Conservation (phyloP, 2,888 invertebrate species). For the Standfussiana lucernea region DNA sequence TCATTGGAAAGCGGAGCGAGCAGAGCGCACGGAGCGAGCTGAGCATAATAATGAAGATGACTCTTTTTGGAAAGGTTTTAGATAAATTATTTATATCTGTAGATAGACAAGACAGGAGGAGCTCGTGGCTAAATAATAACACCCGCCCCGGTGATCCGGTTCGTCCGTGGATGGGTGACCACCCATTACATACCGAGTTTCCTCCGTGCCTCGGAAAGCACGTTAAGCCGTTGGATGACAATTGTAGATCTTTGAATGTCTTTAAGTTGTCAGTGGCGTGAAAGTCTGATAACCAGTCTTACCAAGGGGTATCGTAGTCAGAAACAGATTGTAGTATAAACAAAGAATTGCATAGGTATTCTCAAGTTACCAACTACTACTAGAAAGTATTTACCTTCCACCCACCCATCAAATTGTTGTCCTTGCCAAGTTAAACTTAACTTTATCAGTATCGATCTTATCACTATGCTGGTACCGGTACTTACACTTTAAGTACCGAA, state of each 20-base stretch:
- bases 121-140: no score
- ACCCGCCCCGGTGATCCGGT: neutral
- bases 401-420: slow-evolving; percentile 13
- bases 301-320: no score
- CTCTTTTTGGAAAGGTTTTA: slow-evolving; percentile 3
- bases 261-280: no score
- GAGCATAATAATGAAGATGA: slow-evolving; percentile 53
- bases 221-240: no score
- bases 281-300: no score
- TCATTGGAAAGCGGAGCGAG: slow-evolving; percentile 22
- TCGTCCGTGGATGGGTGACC: no score
- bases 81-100: neutral
- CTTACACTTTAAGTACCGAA: slow-evolving; percentile 40
- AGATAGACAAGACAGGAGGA: neutral
- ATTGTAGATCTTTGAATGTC: no score
- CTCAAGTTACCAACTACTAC: no score
- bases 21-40: neutral
- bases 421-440: slow-evolving; percentile 17
- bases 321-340: no score
- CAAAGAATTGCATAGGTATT: no score
- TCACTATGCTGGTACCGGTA: slow-evolving; percentile 18
- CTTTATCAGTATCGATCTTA: slow-evolving; percentile 21
- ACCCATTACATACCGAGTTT: no score
- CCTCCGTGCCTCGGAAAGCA: no score
- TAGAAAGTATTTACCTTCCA: neutral